These are phyloP conservation scores for Pantelozetes paolii DNA, from an alignment of 2,888 invertebrate species.

Conservation along the genomic window DNA sequence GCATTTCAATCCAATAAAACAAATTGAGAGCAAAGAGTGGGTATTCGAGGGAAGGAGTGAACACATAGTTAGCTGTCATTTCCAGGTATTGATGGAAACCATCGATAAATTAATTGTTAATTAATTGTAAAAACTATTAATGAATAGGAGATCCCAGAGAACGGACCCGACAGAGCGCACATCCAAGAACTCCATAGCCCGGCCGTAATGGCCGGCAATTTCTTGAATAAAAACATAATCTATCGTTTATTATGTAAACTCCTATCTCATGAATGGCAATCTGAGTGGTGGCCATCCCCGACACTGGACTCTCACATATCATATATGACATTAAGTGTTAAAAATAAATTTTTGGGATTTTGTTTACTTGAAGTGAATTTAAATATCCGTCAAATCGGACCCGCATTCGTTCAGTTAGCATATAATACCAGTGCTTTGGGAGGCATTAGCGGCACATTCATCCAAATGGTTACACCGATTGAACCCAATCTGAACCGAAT, in stretches of 20 bases:
- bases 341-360: slow-evolving; percentile 60
- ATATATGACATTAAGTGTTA: slow-evolving; percentile 62
- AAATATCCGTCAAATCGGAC: slow-evolving; percentile 65
- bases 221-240: slow-evolving; percentile 51
- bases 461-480: slow-evolving; percentile 74
- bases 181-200: slow-evolving; percentile 67
- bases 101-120: neutral
- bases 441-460: slow-evolving; percentile 57
- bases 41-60: slow-evolving; percentile 71
- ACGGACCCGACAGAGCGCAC: slow-evolving; percentile 80
- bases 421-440: slow-evolving; percentile 58
- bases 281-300: slow-evolving; percentile 58
- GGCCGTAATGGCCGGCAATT: slow-evolving; percentile 57
- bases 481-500: slow-evolving; percentile 71
- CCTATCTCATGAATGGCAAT: slow-evolving; percentile 62
- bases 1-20: slow-evolving; percentile 60
- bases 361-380: slow-evolving; percentile 62
- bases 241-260: slow-evolving; percentile 48
- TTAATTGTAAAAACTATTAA: neutral
- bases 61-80: slow-evolving; percentile 69
- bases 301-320: slow-evolving; percentile 62
- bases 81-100: slow-evolving; percentile 60
- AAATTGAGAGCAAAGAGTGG: slow-evolving; percentile 60
- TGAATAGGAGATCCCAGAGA: slow-evolving; percentile 77
- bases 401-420: slow-evolving; percentile 69